Evolutionary conservation across 1,140 invertebrate genomes (phyloP).

Genomic region (Phymorhynchus buccinoides): DNA sequence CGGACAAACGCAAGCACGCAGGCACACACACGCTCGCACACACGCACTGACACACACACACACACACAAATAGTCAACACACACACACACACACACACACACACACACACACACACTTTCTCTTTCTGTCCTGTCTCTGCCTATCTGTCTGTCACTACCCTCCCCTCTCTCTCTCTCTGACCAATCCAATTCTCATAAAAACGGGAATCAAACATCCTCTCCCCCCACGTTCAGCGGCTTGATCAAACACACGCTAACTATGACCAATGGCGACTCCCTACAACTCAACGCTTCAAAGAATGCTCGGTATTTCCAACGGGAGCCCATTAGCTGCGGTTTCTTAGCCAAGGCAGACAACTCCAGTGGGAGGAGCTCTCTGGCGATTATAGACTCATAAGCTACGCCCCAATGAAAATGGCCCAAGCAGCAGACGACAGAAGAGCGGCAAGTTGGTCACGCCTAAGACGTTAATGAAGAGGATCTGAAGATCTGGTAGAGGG

Average conservation of each 20-base stretch:
- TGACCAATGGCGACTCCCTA: background rate
- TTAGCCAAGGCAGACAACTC: background rate
- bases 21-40: background rate
- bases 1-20: background rate
- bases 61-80: too few relatives aligned
- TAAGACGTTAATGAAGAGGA: background rate
- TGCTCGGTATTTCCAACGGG: background rate
- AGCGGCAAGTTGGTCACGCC: background rate
- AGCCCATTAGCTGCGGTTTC: background rate
- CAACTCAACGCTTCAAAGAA: background rate
- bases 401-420: slow-evolving; percentile 22
- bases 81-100: too few relatives aligned
- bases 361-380: slow-evolving; percentile 13
- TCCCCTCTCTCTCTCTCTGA: background rate
- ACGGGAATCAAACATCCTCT: too few relatives aligned
- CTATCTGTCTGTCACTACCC: too few relatives aligned
- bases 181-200: too few relatives aligned
- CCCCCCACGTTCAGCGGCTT: too few relatives aligned
- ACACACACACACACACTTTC: too few relatives aligned
- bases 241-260: background rate
- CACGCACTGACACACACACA: background rate
- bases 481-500: background rate
- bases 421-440: background rate
- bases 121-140: too few relatives aligned
- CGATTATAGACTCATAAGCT: slow-evolving; percentile 25